Evolutionary conservation across 2,797 vertebrate genomes (phyloP).

Genomic region (Gorsachius magnificus): DNA sequence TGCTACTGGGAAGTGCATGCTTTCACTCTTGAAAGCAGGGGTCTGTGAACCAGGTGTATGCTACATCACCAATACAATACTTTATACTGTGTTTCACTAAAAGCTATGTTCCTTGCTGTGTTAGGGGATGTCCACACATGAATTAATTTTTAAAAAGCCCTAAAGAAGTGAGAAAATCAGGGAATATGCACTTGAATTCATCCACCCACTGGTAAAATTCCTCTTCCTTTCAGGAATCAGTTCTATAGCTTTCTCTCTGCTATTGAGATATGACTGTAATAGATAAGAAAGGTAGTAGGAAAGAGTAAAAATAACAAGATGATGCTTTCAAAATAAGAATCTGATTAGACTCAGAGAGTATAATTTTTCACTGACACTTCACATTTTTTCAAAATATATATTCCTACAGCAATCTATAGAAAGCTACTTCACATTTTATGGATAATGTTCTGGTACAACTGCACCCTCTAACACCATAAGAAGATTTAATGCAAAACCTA

Average conservation of each 20-base stretch:
- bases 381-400: not conserved
- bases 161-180: not conserved
- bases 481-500: conserved; percentile 15
- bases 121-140: not conserved
- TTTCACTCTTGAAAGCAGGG: not conserved
- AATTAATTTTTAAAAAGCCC: not conserved
- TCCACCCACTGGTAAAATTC: not conserved
- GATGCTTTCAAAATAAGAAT: not conserved
- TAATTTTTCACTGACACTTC: not conserved
- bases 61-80: not conserved
- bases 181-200: not conserved
- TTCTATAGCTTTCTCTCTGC: not conserved
- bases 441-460: not conserved
- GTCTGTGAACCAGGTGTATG: not conserved
- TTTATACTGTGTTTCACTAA: not conserved
- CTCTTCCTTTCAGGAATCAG: not conserved
- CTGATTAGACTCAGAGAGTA: not conserved
- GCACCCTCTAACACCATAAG: not conserved
- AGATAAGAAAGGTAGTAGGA: not conserved
- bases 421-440: not conserved
- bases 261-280: not conserved
- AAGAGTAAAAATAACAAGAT: not conserved
- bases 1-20: not conserved
- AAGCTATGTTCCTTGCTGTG: not conserved
- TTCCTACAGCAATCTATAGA: not conserved